Base-by-base conservation (phyloP, 2,888 invertebrate species). In the Polyploca ridens region DNA sequence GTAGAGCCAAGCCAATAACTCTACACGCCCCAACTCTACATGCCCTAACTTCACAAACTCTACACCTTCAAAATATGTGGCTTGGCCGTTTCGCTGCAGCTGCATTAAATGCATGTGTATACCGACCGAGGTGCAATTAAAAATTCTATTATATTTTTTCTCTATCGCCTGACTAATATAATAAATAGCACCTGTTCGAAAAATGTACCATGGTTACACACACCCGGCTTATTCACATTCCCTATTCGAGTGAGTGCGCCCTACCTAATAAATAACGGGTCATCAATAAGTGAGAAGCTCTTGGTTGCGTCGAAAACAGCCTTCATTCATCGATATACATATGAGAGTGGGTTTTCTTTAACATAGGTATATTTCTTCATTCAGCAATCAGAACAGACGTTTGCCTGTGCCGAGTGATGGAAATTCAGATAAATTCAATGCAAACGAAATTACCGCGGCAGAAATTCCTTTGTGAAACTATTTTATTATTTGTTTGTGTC, bases 181-280 rank as follows among this genome's bases (percentile, higher is more conserved):
- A 58, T 33, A 59, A 59, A 60, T 60, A 41, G 38, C 35, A 41
- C 35, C 16, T 41, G 16, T 41, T n/a, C 14, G 38, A 64, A 68
- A 67, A 66, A 61, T 65, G 63, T 60, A 63, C 64, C 69, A 61
- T 69, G 64, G 68, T 71, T 70, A 72, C 72, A 68, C 74, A 54
- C 72, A 74, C 46, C 5, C 46, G 69, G 77, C 76, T 78, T 77
- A 82, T 81, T 83, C 83, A 72, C 83, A 83, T 84, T 83, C 77
- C 72, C 73, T 76, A 82, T 82, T 77, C 78, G 76, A 78, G 69
- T 78, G 82, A 79, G 80, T 79, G 78, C 83, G 75, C 81, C 72
- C 77, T 73, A 73, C 75, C 85, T 87, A 89, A 90, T 90, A 90
- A 89, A 90, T 90, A 89, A 88, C 84, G 73, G 81, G 80, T 87